Base-by-base conservation (phyloP, 2,797 vertebrate genomes). In the Phylloscopus collybita region DNA sequence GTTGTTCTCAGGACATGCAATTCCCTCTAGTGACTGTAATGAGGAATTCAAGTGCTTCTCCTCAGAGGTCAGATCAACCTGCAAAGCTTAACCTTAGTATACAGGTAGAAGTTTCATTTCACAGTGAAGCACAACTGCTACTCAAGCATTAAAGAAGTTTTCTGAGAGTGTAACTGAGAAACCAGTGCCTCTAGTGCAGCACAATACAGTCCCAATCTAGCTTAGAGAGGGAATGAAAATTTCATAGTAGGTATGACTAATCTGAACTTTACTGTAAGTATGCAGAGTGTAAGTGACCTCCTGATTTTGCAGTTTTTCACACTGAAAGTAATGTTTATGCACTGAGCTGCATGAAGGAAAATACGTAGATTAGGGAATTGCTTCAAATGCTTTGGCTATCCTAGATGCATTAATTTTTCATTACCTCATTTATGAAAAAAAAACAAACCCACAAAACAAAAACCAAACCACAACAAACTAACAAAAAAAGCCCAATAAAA, bases 381-480 rank as follows among this genome's bases (percentile, higher is more conserved):
- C 70, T 96, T 96, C 88, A 96, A 96, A 95, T 49, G 18, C 47
- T 90, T 93, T 71, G 65, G 57, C 59, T 96, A 88, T 83, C 79
- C 79, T 84, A 91, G 78, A 76, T 84, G 22, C 56, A 94, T 95
- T 97, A 87, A 95, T 95, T 97, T 96, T 96, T 94, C 91, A 92
- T 90, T 85, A 86, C 36, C 50, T 96, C 80, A 87, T 95, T 92
- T 91, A 79, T 29, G 11, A 19, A 90, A 82, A 88, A 82, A 93
- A 72, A 34, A 75, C 16, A 26, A 32, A 19, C 12, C 13, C 18
- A 87, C 78, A 91, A 83, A 93, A 74, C 25, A 71, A 36, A 49
- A 49, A 17, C 72, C 90, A 74, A 30, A 40, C 34, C 14, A 73
- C 36, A 72, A 40, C 10, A 60, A 73, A 67, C 7, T 11, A 62